A percentile compares a stretch with the other conserved stretches of the same genome.
phyloP scores from a whole-genome alignment of 2,113 vertebrate species.

The Prolemur simus region DNA sequence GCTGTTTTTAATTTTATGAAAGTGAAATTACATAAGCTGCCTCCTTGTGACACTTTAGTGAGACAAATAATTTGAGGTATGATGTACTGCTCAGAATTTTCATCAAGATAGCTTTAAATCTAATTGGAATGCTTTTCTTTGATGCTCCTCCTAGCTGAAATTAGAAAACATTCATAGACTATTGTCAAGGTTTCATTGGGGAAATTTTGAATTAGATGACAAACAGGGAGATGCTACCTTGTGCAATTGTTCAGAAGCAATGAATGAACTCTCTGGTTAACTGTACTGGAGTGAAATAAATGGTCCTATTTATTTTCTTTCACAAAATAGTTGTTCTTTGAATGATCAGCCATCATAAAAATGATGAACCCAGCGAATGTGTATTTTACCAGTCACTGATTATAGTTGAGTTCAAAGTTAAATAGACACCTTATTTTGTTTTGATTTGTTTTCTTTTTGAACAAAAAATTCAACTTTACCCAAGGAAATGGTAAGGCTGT shows the following conservation, averaged over 20 bases:
- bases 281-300: background rate
- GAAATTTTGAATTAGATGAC: background rate
- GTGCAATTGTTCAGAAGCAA: constrained; percentile 14
- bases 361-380: background rate
- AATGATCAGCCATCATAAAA: background rate
- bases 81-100: background rate
- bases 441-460: background rate
- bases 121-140: background rate
- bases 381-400: background rate
- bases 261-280: background rate
- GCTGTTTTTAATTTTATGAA: background rate
- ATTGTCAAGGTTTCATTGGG: background rate
- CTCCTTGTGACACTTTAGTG: background rate
- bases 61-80: background rate
- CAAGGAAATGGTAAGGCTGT: constrained; percentile 44
- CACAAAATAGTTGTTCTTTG: background rate
- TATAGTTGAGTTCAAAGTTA: constrained; percentile 34
- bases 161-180: background rate
- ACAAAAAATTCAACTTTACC: background rate
- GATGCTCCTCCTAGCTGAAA: background rate
- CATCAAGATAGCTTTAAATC: background rate
- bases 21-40: background rate
- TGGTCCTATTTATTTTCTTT: background rate
- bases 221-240: background rate
- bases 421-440: background rate